These are phyloP conservation scores for Acleris laterana DNA, from an alignment of 2,888 invertebrate genomes.

Conservation along the genomic window DNA sequence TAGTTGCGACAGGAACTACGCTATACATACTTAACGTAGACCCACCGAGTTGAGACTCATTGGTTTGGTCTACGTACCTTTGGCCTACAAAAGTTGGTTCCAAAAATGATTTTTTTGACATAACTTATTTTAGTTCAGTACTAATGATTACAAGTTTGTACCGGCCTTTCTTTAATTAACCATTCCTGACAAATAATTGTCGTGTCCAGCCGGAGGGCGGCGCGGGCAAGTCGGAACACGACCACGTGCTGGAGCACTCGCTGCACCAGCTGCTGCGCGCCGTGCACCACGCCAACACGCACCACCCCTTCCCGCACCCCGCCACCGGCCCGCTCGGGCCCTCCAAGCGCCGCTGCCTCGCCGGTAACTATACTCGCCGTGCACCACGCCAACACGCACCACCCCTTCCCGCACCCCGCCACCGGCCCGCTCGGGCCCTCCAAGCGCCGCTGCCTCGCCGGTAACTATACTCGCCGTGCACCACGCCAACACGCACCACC, in stretches of 20 bases:
- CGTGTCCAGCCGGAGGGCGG: constrained; percentile 54
- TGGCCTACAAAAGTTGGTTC: too few relatives aligned
- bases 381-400: constrained; percentile 96
- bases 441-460: constrained; percentile 94
- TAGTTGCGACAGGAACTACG: too few relatives aligned
- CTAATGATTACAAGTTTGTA: too few relatives aligned
- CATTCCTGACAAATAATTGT: neutral
- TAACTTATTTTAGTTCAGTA: too few relatives aligned
- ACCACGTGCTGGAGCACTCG: constrained; percentile 98
- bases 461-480: constrained; percentile 79
- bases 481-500: constrained; percentile 95
- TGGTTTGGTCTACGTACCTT: too few relatives aligned
- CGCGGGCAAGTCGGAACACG: constrained; percentile 89
- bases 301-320: constrained; percentile 97
- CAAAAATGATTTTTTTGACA: too few relatives aligned
- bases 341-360: constrained; percentile 94
- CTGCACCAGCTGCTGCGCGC: constrained; percentile 96
- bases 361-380: constrained; percentile 79
- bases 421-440: constrained; percentile 97
- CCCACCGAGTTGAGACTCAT: too few relatives aligned
- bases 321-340: constrained; percentile 96
- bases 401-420: constrained; percentile 97
- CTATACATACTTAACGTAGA: too few relatives aligned
- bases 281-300: constrained; percentile 95
- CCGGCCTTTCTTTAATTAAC: too few relatives aligned